A percentile compares a stretch with the other conserved stretches of the same genome.
phyloP scores from a whole-genome alignment of 2,888 invertebrate species.

The Tuta absoluta region DNA sequence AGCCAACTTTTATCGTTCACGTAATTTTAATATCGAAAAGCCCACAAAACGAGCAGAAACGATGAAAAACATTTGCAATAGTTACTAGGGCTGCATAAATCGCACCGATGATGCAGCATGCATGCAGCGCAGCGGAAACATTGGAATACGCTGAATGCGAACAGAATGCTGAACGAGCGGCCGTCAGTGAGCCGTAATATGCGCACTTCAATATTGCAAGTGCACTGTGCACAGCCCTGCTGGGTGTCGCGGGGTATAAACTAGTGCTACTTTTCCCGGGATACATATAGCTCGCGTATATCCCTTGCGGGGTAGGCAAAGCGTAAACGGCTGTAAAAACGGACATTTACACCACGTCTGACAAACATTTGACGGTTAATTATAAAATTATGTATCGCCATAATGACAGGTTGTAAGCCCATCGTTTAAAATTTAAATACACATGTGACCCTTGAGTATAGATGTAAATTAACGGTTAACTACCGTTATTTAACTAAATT shows the following conservation, averaged over 20 bases:
- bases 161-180: constrained; percentile 10
- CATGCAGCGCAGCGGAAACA: background rate
- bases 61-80: constrained; percentile 1
- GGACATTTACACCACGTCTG: too few relatives aligned
- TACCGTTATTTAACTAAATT: too few relatives aligned
- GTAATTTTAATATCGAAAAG: background rate
- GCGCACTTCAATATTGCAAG: background rate
- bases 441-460: too few relatives aligned
- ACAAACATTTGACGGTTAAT: too few relatives aligned
- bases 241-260: too few relatives aligned
- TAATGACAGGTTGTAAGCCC: too few relatives aligned
- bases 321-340: too few relatives aligned
- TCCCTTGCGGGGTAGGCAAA: too few relatives aligned
- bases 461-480: too few relatives aligned
- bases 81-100: constrained; percentile 8
- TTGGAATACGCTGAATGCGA: background rate
- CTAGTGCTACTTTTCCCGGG: too few relatives aligned
- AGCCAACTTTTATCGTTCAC: background rate
- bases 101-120: background rate
- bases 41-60: background rate
- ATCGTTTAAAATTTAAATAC: too few relatives aligned
- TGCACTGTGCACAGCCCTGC: background rate
- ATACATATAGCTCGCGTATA: background rate
- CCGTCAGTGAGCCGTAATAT: background rate
- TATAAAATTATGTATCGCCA: too few relatives aligned